Evolutionary conservation across 2,797 vertebrate genomes (phyloP).

Genomic region (Hafferia zeledoni): DNA sequence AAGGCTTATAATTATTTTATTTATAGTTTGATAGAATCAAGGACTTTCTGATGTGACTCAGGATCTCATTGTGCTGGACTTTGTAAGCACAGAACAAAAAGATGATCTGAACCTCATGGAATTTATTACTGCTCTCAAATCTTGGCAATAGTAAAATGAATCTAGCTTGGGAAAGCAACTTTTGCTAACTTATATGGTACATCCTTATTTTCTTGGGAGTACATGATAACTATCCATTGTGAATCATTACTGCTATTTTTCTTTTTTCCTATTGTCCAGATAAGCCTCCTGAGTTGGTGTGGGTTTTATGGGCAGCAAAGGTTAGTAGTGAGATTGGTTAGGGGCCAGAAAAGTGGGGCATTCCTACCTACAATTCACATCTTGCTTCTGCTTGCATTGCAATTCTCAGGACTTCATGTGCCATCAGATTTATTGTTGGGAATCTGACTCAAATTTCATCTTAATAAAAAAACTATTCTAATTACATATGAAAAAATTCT

Average conservation of each 20-base stretch:
- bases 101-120: not conserved
- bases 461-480: slow-evolving; percentile 54
- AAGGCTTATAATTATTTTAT: not conserved
- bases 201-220: slow-evolving; percentile 40
- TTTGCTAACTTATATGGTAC: not conserved
- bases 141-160: not conserved
- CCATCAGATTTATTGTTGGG: slow-evolving; percentile 44
- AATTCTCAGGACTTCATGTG: slow-evolving; percentile 41
- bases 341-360: not conserved
- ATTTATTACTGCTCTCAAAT: slow-evolving; percentile 9
- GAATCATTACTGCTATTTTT: slow-evolving; percentile 14
- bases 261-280: not conserved
- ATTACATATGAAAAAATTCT: slow-evolving; percentile 3
- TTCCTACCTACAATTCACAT: slow-evolving; percentile 48
- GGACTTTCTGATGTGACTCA: not conserved
- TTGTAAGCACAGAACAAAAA: slow-evolving; percentile 12
- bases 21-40: not conserved
- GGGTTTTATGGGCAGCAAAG: not conserved
- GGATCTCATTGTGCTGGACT: not conserved
- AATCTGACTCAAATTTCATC: slow-evolving; percentile 34
- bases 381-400: slow-evolving; percentile 40
- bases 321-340: not conserved
- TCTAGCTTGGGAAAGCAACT: slow-evolving; percentile 29
- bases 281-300: not conserved
- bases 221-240: slow-evolving; percentile 33